These are phyloP conservation scores for Phylloscopus collybita DNA, from an alignment of 2,797 vertebrate species.

Conservation along the genomic window DNA sequence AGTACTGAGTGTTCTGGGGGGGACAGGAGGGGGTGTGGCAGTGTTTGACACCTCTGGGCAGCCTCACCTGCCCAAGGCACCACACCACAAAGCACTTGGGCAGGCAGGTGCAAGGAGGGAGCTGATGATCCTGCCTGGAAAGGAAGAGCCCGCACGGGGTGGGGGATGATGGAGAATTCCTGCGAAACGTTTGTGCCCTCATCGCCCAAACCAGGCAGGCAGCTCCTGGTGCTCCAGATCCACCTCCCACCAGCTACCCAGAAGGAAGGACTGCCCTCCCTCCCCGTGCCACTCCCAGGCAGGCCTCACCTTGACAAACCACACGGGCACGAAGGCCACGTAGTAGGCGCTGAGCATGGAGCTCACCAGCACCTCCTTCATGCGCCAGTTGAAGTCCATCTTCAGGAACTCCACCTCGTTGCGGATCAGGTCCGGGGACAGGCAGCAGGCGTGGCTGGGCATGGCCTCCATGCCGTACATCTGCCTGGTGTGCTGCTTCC, in stretches of 20 bases:
- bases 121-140: not conserved
- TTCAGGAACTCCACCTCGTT: slow-evolving; percentile 97
- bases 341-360: slow-evolving; percentile 99
- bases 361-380: slow-evolving; percentile 98
- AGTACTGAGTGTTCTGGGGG: slow-evolving; percentile 94
- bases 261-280: too few relatives aligned
- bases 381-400: slow-evolving; percentile 98
- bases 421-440: slow-evolving; percentile 95
- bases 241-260: accelerated
- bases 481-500: slow-evolving; percentile 95
- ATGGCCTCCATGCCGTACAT: slow-evolving; percentile 90
- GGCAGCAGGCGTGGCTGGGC: slow-evolving; percentile 97
- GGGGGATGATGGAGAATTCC: not conserved
- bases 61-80: not conserved
- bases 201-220: accelerated
- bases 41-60: not conserved
- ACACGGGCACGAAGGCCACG: slow-evolving; percentile 96
- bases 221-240: not conserved
- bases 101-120: accelerated
- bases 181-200: accelerated
- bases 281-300: accelerated
- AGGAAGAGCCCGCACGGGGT: not conserved
- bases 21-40: not conserved
- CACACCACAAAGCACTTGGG: not conserved
- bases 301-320: slow-evolving; percentile 93